phyloP scores from a whole-genome alignment of 2,113 vertebrate genomes.

The Ptychochromis oligacanthus region DNA sequence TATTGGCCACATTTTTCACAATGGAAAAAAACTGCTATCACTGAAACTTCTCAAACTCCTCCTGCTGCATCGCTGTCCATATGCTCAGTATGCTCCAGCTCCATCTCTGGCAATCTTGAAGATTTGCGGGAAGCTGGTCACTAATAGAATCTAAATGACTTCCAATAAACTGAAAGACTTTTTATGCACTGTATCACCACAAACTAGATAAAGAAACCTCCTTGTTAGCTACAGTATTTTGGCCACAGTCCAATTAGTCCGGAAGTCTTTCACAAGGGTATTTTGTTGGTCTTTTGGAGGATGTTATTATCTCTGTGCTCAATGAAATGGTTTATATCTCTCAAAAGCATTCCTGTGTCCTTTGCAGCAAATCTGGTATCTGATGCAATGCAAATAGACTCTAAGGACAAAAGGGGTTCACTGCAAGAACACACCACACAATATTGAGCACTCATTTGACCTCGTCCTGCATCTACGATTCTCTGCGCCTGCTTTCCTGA shows the following conservation, averaged over 20 bases:
- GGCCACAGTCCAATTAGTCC: neutral
- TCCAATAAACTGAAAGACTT: neutral
- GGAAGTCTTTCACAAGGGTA: neutral
- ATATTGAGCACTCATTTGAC: neutral
- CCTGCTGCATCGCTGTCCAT: neutral
- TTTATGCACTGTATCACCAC: neutral
- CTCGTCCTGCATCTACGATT: neutral
- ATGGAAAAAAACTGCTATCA: neutral
- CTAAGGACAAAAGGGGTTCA: neutral
- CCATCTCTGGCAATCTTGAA: neutral
- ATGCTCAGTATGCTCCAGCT: neutral
- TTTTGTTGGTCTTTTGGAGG: neutral
- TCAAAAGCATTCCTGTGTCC: neutral
- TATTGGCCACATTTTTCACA: neutral
- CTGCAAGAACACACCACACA: slow-evolving; percentile 9
- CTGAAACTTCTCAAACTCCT: neutral
- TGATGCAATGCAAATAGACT: slow-evolving; percentile 4
- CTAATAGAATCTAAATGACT: neutral
- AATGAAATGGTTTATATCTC: neutral
- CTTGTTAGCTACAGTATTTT: neutral
- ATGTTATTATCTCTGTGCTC: neutral
- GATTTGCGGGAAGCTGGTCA: neutral
- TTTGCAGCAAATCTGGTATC: neutral
- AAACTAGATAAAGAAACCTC: neutral
- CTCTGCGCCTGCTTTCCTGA: neutral